Evolutionary conservation across 2,888 invertebrate species (phyloP), one percentile per base, ranked within the genome.

Genomic region (Monoplex corrugatus): DNA sequence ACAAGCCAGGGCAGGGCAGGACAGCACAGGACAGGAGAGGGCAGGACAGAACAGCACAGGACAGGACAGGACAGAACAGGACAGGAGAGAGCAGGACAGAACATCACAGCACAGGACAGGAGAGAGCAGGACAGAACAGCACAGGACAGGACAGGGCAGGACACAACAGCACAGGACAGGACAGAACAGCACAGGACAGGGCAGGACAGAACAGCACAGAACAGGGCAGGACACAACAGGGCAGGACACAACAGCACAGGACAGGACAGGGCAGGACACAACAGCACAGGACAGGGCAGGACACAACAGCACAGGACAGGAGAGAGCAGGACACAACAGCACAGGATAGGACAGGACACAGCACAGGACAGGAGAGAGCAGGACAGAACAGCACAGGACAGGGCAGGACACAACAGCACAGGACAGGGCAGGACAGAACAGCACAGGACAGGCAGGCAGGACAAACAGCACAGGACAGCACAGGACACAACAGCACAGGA

Each of bases 361-460:
- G 40, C 80, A 80, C 80, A 86, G 57, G 43, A 78, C 87, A 80
- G 68, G 43, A 87, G 72, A 88, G 32, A 84, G 85, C 85, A 83
- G 72, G 72, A 88, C 88, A 88, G 32, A 72, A 84, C 88, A 88
- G 23, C 84, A 84, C 88, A 83, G 35, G 45, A 84, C 88, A 88
- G 35, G 72, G 68, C 88, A 88, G 43, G 57, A 72, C 84, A 68
- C 19, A 44, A 88, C 88, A 88, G 43, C 88, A 88, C 83, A 84
- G 38, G 72, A 72, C 84, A 83, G 23, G 72, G 75, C 84, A 85
- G 23, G 45, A 88, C 87, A 87, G 38, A 72, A 68, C 88, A 57
- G 40, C 40, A 87, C 87, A 68, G 40, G 40, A 83, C 82, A 82
- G 63, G 16, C 83, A 83, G 63, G 16, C 72, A 68, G 68, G 68